Conservation (phyloP, 2,797 vertebrate genomes). For the Phrynocephalus vlangalii region DNA sequence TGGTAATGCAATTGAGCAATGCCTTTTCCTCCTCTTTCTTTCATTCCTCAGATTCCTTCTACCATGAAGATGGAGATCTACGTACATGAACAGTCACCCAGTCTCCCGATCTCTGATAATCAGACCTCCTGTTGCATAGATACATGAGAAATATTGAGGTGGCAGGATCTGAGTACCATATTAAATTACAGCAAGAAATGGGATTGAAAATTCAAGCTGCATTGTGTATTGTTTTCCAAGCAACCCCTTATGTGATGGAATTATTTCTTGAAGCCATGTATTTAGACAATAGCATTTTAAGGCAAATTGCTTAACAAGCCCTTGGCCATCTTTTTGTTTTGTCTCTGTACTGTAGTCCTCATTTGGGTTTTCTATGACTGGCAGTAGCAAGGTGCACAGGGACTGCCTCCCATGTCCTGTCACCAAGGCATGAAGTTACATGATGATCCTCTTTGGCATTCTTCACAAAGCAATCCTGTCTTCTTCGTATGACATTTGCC, state of each 20-base stretch:
- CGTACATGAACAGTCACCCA: neutral
- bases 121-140: neutral
- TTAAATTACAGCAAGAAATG: neutral
- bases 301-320: neutral
- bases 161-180: neutral
- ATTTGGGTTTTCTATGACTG: neutral
- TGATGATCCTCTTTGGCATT: neutral
- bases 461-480: neutral
- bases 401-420: neutral
- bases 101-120: constrained; percentile 19
- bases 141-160: neutral
- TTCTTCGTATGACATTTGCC: too few species aligned
- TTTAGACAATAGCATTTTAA: neutral
- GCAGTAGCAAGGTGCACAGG: neutral
- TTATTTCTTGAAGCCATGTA: neutral
- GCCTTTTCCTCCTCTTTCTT: constrained; percentile 1
- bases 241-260: neutral
- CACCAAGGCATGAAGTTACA: neutral
- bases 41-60: constrained; percentile 31
- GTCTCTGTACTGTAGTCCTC: neutral
- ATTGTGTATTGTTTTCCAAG: neutral
- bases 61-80: constrained; percentile 11
- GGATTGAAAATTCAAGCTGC: neutral
- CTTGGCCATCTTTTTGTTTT: neutral
- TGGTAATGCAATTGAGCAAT: neutral